phyloP scores from a whole-genome alignment of 2,888 invertebrate genomes.

The Plutella xylostella region DNA sequence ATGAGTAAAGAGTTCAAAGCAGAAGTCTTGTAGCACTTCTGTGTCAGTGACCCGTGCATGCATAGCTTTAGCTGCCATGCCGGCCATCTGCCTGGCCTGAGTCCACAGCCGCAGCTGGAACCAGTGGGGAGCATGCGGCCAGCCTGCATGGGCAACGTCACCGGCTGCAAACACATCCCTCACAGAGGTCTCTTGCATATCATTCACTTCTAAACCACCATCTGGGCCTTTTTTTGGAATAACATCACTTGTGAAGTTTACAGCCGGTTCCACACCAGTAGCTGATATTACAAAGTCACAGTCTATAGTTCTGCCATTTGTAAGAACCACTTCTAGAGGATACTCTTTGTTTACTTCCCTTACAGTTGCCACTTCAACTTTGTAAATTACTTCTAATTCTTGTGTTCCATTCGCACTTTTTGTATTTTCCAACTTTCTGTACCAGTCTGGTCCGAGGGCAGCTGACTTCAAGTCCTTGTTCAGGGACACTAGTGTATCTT shows the following conservation, averaged over 20 bases:
- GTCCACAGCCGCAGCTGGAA: constrained; percentile 98
- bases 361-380: constrained; percentile 65
- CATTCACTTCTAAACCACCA: constrained; percentile 88
- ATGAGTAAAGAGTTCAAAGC: constrained; percentile 98
- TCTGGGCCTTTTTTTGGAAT: constrained; percentile 71
- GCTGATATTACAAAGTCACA: constrained; percentile 96
- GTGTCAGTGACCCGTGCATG: constrained; percentile 71
- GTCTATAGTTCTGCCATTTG: constrained; percentile 76
- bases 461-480: constrained; percentile 76
- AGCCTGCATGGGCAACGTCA: constrained; percentile 89
- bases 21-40: constrained; percentile 87
- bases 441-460: constrained; percentile 98
- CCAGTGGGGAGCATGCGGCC: constrained; percentile 85
- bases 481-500: constrained; percentile 43
- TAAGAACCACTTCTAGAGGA: constrained; percentile 79
- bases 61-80: constrained; percentile 94
- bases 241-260: constrained; percentile 66
- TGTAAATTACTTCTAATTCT: constrained; percentile 72
- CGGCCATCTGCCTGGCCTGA: constrained; percentile 98
- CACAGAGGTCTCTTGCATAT: constrained; percentile 85
- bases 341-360: constrained; percentile 54
- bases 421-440: constrained; percentile 70
- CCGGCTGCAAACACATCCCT: constrained; percentile 92
- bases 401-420: constrained; percentile 64
- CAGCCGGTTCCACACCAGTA: constrained; percentile 87